A percentile compares a stretch with the other conserved stretches of the same genome.
Conservation (phyloP, 1,140 invertebrate species). For the Tetragnatha versicolor region DNA sequence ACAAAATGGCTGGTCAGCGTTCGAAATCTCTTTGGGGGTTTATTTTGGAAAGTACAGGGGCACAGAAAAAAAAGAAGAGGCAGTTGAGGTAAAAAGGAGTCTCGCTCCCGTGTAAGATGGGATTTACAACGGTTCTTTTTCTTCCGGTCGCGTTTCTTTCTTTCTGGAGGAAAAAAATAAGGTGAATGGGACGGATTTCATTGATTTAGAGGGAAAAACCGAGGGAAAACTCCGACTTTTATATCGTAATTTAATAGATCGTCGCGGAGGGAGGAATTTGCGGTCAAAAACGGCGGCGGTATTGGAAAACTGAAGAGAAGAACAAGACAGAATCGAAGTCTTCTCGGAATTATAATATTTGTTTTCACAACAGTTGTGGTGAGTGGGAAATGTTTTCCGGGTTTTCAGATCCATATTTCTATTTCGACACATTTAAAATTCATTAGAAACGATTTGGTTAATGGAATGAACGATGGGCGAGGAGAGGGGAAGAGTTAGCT, state of each 20-base stretch:
- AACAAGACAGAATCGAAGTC: neutral
- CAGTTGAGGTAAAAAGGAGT: neutral
- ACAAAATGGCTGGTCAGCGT: conserved; percentile 10
- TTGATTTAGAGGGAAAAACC: neutral
- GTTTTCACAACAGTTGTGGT: neutral
- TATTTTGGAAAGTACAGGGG: conserved; percentile 10
- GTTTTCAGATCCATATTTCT: too few species aligned
- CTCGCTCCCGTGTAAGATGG: neutral
- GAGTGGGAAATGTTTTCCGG: too few species aligned
- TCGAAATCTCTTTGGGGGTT: conserved; percentile 8
- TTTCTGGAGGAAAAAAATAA: neutral
- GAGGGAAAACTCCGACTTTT: conserved; percentile 11
- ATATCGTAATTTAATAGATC: conserved; percentile 43
- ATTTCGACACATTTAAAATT: too few species aligned
- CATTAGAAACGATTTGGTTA: too few species aligned
- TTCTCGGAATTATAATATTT: neutral
- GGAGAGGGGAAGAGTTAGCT: too few species aligned
- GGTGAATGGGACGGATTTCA: conserved; percentile 17
- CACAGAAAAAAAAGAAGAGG: neutral
- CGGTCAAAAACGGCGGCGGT: conserved; percentile 13
- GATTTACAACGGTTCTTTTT: conserved; percentile 6
- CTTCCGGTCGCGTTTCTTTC: neutral
- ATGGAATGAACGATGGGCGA: too few species aligned
- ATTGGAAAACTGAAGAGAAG: conserved; percentile 10
- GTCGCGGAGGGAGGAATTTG: conserved; percentile 20